Percentiles rank a stretch among this genome's conserved stretches.
These are phyloP conservation scores for Columba livia DNA, from an alignment of 2,113 vertebrate genomes.

Conservation along the genomic window DNA sequence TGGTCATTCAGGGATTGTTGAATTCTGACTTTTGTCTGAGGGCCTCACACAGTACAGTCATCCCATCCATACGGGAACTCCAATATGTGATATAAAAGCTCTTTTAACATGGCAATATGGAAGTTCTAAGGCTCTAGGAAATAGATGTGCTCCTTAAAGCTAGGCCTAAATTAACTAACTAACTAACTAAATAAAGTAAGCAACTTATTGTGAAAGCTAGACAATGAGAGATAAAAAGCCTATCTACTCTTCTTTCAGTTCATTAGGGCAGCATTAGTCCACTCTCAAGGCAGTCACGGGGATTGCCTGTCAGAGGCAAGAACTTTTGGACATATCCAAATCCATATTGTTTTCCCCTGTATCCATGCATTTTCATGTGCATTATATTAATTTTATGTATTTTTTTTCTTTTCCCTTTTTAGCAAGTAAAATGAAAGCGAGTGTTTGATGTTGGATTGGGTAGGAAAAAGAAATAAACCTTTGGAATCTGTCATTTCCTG, in stretches of 20 bases:
- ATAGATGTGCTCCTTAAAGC: not conserved
- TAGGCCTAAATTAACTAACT: not conserved
- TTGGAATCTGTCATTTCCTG: not conserved
- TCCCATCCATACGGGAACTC: not conserved
- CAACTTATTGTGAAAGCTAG: not conserved
- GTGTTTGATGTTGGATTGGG: not conserved
- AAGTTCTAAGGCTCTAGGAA: not conserved
- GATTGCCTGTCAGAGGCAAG: not conserved
- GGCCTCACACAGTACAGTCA: not conserved
- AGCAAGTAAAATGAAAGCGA: conserved; percentile 56
- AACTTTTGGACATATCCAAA: not conserved
- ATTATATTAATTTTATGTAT: not conserved
- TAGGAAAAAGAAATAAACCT: not conserved
- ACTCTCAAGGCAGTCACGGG: not conserved
- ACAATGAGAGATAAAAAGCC: not conserved
- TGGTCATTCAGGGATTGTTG: not conserved
- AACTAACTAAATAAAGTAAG: not conserved
- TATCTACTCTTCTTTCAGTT: not conserved
- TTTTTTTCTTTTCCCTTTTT: not conserved
- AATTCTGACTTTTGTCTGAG: not conserved
- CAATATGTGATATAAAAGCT: too few species aligned
- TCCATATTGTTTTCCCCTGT: not conserved
- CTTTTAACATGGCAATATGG: not conserved
- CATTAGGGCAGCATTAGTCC: not conserved
- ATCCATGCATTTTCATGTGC: not conserved